phyloP scores from a whole-genome alignment of 1,140 invertebrate genomes.

The Microplitis demolitor region DNA sequence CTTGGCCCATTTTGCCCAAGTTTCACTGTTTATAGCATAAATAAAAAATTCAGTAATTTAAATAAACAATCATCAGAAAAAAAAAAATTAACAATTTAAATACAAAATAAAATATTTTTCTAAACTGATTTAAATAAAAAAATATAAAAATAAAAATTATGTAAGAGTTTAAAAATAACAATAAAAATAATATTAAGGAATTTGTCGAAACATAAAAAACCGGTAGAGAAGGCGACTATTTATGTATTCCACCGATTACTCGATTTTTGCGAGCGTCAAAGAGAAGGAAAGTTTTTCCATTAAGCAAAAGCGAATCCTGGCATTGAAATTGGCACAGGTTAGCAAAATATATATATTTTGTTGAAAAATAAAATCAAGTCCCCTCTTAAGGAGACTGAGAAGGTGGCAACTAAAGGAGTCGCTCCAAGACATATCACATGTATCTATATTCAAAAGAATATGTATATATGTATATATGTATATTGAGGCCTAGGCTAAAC shows the following conservation, averaged over 20 bases:
- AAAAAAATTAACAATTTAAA: neutral
- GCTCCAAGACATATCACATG: neutral
- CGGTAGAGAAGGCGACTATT: neutral
- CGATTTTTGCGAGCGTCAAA: conserved; percentile 29
- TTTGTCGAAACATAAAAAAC: neutral
- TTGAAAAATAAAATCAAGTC: no score
- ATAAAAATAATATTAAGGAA: neutral
- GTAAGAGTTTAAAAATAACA: neutral
- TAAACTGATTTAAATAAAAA: no score
- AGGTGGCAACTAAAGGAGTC: neutral
- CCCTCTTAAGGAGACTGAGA: neutral
- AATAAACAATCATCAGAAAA: no score
- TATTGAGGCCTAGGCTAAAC: conserved; percentile 42
- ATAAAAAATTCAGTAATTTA: no score
- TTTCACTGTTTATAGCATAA: no score
- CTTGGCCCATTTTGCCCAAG: no score
- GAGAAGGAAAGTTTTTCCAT: conserved; percentile 27
- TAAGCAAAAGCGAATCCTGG: conserved; percentile 22
- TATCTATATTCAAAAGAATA: no score
- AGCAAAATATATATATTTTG: no score
- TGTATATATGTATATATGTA: neutral
- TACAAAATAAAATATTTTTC: neutral
- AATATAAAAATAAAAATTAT: no score
- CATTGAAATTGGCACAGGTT: neutral
- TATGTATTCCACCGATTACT: conserved; percentile 7